A percentile compares a stretch with the other conserved stretches of the same genome.
Conservation (phyloP, 2,113 vertebrate genomes). For the Strix aluco region DNA sequence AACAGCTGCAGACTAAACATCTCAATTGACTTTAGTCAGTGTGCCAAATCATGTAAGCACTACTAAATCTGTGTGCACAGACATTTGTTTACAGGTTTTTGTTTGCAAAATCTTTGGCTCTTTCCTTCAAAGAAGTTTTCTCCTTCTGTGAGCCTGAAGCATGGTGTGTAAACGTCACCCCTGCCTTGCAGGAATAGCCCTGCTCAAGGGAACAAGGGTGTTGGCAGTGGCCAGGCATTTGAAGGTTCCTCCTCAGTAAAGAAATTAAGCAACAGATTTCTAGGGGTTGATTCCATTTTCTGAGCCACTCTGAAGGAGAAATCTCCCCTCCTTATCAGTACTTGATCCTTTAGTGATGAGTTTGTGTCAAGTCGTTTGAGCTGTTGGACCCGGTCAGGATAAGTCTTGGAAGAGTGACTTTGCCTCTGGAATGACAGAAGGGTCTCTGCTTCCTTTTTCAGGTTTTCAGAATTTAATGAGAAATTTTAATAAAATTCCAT, state of each 20-base stretch:
- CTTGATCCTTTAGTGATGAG: not conserved
- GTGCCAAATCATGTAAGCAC: not conserved
- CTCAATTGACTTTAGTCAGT: not conserved
- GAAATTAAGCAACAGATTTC: not conserved
- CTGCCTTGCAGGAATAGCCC: not conserved
- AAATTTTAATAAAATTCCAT: not conserved
- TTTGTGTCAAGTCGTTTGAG: not conserved
- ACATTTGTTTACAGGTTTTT: not conserved
- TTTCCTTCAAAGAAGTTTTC: not conserved
- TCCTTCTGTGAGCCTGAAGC: not conserved
- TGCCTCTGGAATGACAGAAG: not conserved
- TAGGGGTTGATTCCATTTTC: not conserved
- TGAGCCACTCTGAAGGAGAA: not conserved
- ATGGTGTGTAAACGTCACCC: rapidly evolving
- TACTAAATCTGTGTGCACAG: not conserved
- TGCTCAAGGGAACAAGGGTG: rapidly evolving
- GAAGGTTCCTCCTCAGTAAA: not conserved
- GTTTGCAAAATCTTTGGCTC: not conserved
- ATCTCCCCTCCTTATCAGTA: not conserved
- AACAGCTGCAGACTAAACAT: conserved; percentile 39
- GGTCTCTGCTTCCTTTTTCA: not conserved
- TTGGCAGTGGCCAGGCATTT: not conserved
- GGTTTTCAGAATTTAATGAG: not conserved
- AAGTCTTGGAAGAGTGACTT: not conserved
- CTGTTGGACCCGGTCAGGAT: not conserved